Conservation (phyloP, 2,888 invertebrate species). For the Entomobrya multifasciata region DNA sequence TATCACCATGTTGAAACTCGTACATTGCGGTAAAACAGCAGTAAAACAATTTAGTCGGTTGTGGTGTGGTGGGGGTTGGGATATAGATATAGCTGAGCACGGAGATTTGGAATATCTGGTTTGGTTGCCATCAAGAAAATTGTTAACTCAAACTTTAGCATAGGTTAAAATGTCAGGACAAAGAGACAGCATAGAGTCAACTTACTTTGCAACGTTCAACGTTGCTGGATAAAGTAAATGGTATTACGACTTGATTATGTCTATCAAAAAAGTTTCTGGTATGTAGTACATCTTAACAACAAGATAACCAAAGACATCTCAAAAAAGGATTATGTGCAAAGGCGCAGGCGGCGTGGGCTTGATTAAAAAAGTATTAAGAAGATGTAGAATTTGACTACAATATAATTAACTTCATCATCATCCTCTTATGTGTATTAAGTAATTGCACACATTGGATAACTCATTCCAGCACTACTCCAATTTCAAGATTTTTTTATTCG, state of each 20-base stretch:
- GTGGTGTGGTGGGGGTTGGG: too few relatives aligned
- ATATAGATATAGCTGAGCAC: not conserved
- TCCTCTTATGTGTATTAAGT: not conserved
- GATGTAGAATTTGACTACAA: not conserved
- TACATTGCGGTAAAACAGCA: not conserved
- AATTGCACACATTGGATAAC: not conserved
- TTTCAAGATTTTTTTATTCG: too few relatives aligned
- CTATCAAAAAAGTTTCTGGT: conserved; percentile 6
- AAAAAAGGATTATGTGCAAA: not conserved
- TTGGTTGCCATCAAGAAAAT: not conserved
- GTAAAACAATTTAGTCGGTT: not conserved
- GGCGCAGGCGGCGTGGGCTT: conserved; percentile 5
- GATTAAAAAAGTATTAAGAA: not conserved
- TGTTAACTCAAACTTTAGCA: not conserved
- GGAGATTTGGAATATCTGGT: not conserved
- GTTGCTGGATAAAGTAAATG: not conserved
- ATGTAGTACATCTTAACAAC: too few relatives aligned
- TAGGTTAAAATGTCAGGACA: conserved; percentile 67
- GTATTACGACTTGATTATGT: not conserved
- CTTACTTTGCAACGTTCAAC: not conserved
- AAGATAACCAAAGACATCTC: conserved; percentile 22
- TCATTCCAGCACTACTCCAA: too few relatives aligned
- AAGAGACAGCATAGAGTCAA: conserved; percentile 70
- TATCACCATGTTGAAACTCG: not conserved
- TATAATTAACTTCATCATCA: not conserved